Evolutionary conservation across 2,113 vertebrate species (phyloP), one percentile per base, ranked within the genome.

Genomic region (Irena cyanogastra): DNA sequence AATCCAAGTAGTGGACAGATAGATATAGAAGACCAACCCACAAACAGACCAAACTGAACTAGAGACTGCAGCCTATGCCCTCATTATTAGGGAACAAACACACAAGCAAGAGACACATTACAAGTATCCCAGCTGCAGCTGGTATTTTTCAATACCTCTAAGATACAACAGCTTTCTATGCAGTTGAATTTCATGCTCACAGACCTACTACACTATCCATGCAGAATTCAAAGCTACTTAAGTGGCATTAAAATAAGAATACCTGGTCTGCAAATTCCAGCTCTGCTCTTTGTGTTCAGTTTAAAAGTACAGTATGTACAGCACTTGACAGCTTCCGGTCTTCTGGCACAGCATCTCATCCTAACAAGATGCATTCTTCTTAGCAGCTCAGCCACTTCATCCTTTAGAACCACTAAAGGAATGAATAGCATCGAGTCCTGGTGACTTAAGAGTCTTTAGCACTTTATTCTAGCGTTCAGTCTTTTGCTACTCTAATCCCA

Each of bases 341-440:
- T 65, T 56, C 89, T 84, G 76, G 63, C 77, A 86, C 57, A 81
- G 64, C 47, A 75, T 79, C 82, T 83, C 87, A 71, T 37, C 86
- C 56, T 92, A 94, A 83, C 1, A 0, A 92, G 79, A 93, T 41
- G 39, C 39, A n/a, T 87, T 71, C 65, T 65, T 92, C 61, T 74
- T 70, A 78, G 76, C 63, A 81, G 68, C 83, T 90, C 90, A 96
- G 68, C 63, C 82, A 77, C 79, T 90, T 93, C 88, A 90, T 81
- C 80, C 79, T 90, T 86, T 37, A 86, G 71, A 92, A 92, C 30
- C 39, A 49, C 23, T 49, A 52, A 93, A 75, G 59, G 77, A 87
- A 87, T 44, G 70, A 83, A 89, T 56, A 10, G 2, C 37, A 80
- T 53, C 0, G 5, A 77, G 64, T 71, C 41, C 64, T 95, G 30